Base-by-base conservation (phyloP, 2,797 vertebrate genomes). In the Neostethus bicornis region DNA sequence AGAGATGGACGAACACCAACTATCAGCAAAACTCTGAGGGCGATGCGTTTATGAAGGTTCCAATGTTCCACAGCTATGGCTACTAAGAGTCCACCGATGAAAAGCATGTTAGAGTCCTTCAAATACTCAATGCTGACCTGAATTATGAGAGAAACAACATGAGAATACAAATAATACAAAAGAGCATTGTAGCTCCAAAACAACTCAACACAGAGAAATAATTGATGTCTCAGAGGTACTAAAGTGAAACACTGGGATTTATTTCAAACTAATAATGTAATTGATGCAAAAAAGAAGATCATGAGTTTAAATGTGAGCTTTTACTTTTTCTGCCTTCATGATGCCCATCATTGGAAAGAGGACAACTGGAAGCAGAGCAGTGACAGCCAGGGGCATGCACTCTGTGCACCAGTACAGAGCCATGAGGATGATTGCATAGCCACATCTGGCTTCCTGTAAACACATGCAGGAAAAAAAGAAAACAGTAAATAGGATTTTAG, bases 261-360 rank as follows among this genome's bases (percentile, higher is more conserved):
- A n/a, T n/a, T n/a, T n/a, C n/a, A n/a, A n/a, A n/a, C n/a, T n/a
- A n/a, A n/a, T n/a, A n/a, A n/a, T n/a, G n/a, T n/a, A n/a, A n/a
- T 11, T 3, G 4, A 21, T 5, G 11, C 25, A 25, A 8, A 14
- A 8, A 14, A 41, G 29, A 16, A 44, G 9, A 13, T 47, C 7
- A 56, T 20, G 35, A 25, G 14, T 11, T 5, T 23, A 29, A 61
- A 56, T 31, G 29, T 26, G 19, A n/a, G 48, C 13, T 3, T n/a
- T 12, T 85, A 93, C 92, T 70, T 49, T 17, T 45, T 29, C 84
- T 16, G 90, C 87, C 23, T 80, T 73, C 95, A 98, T 94, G 85
- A 98, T 93, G 51, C 90, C 93, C 94, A 97, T 94, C 62, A 97
- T 80, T 0, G 97, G 97, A 72, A 96, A 98, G n/a, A 99, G 81